Percentiles rank a stretch among this genome's conserved stretches.
Evolutionary conservation across 2,797 vertebrate species (phyloP).

Genomic region (Chaunax sp.): DNA sequence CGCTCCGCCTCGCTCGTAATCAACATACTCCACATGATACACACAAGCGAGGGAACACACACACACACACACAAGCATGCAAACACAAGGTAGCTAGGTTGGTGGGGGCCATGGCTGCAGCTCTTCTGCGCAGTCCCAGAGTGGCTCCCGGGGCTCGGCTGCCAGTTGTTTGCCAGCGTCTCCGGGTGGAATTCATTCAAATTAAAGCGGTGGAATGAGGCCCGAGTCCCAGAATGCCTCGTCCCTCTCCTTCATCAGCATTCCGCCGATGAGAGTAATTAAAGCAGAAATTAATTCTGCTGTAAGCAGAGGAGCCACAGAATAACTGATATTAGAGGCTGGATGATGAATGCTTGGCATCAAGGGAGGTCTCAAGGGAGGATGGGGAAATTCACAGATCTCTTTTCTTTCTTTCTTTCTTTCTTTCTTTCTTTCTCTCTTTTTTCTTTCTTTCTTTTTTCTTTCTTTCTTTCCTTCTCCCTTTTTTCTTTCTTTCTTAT

Average conservation of each 20-base stretch:
- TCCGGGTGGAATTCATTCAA: constrained; percentile 99
- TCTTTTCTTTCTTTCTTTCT: constrained; percentile 66
- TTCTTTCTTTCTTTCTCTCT: constrained; percentile 47
- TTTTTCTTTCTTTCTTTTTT: constrained; percentile 26
- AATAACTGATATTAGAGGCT: constrained; percentile 99
- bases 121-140: constrained; percentile 87
- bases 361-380: constrained; percentile 98
- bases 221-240: constrained; percentile 99
- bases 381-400: constrained; percentile 77
- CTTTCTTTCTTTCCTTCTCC: not conserved
- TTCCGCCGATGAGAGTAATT: constrained; percentile 99
- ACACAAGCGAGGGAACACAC: constrained; percentile 40
- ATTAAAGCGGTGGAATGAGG: constrained; percentile 99
- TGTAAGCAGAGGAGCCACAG: constrained; percentile 99
- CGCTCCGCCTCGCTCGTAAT: constrained; percentile 48
- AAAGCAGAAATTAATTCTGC: constrained; percentile 99
- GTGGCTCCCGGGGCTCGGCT: constrained; percentile 96
- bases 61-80: constrained; percentile 35
- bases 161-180: constrained; percentile 99
- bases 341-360: constrained; percentile 99
- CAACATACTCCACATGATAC: constrained; percentile 38
- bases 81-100: constrained; percentile 74
- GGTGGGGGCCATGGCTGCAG: constrained; percentile 82
- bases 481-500: constrained; percentile 14
- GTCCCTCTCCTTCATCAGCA: constrained; percentile 99